Base-by-base conservation (phyloP, 2,797 vertebrate genomes). In the Rhinatrema bivittatum region DNA sequence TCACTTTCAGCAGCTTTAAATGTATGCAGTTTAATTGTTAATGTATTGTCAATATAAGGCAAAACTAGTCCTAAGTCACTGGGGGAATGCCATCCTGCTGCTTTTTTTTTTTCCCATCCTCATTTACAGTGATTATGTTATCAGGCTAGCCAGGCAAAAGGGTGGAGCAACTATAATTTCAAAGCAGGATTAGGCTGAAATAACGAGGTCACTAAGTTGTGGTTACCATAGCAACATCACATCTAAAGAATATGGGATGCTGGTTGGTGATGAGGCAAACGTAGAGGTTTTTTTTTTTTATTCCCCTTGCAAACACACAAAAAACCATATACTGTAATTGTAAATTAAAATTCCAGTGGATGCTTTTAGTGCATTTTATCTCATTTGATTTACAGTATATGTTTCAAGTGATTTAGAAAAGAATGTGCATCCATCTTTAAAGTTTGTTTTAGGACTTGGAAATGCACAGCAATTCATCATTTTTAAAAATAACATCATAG, bases 191-290 rank as follows among this genome's bases (percentile, higher is more conserved):
- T 97, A 94, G 91, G 91, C 89, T 93, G 91, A 94, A 97, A 96
- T 97, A 97, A 98, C 91, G 91, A 97, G 93, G 91, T 94, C 93
- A 96, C 91, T 88, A 94, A 94, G 92, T 94, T 95, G 88, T 88
- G 86, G 95, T 96, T 97, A 87, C 89, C 87, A 93, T 93, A 87
- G 90, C 79, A 93, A 96, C 93, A 50, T 88, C 89, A 96, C 91
- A 97, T 97, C 89, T 89, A 93, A 93, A 90, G n/a, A 94, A 91
- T 90, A 95, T 90, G 87, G 89, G 91, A 94, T 92, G 89, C 87
- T 89, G 91, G 88, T 87, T 85, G 82, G 87, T 91, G 68, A 71
- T 59, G 68, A 81, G 74, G 78, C 74, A 62, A 74, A 74, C 70
- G 70, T 70, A 43, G 56, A 82, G 62, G 65, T 50, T 69, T 66